Percentiles rank a stretch among this genome's conserved stretches.
phyloP scores from a whole-genome alignment of 1,140 invertebrate genomes.

The Pseudomyrmex cubaensis region DNA sequence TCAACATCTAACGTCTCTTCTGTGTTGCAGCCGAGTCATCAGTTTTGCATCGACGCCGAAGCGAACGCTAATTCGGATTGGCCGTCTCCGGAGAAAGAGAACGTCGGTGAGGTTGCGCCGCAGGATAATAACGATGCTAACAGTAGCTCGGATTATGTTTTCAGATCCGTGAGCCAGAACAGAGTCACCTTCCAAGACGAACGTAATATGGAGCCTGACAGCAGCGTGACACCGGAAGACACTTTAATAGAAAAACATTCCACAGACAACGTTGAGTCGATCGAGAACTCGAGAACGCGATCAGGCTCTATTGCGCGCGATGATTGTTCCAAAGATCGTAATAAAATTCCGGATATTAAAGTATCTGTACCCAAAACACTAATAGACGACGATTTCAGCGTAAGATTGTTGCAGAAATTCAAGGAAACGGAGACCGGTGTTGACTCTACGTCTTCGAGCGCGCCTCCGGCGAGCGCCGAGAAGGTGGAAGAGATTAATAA shows the following conservation, averaged over 20 bases:
- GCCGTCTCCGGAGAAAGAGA: conserved; percentile 16
- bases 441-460: conserved; percentile 11
- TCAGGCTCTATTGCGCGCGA: not conserved
- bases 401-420: conserved; percentile 10
- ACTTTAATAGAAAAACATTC: conserved; percentile 10
- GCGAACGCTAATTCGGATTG: conserved; percentile 48
- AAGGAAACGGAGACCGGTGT: not conserved
- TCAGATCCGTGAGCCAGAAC: conserved; percentile 24
- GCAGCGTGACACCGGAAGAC: conserved; percentile 27
- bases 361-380: conserved; percentile 29
- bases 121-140: conserved; percentile 17
- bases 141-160: conserved; percentile 37
- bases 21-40: not conserved
- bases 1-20: not conserved
- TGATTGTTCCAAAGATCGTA: not conserved
- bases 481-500: not conserved
- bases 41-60: conserved; percentile 37
- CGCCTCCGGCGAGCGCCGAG: not conserved
- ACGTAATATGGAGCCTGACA: conserved; percentile 30
- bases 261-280: not conserved
- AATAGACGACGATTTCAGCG: conserved; percentile 36
- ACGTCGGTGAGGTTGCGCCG: not conserved
- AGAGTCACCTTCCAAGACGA: conserved; percentile 8
- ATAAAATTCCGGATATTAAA: conserved; percentile 5
- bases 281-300: no score